Conservation (phyloP, 2,888 invertebrate species). For the Microctonus aethiopoides region DNA sequence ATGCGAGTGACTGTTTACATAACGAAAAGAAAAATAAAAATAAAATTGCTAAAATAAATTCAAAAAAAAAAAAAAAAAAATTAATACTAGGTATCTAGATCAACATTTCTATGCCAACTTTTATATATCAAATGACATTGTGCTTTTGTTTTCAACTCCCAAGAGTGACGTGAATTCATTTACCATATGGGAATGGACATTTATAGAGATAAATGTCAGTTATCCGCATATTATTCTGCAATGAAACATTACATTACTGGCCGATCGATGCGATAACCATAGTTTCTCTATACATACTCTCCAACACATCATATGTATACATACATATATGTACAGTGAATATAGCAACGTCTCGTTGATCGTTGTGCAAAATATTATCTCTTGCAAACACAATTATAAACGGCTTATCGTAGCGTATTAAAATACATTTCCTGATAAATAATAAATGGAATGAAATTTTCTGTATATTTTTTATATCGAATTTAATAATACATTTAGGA, state of each 20-base stretch:
- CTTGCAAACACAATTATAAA: constrained; percentile 8
- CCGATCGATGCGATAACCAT: constrained; percentile 23
- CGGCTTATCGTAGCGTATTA: not conserved
- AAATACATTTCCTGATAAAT: not conserved
- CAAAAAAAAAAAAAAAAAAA: constrained; percentile 10
- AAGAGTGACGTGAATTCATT: not conserved
- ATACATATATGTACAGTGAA: not conserved
- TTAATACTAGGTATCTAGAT: not conserved
- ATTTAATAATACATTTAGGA: not conserved
- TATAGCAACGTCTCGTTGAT: not conserved
- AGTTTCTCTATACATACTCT: not conserved
- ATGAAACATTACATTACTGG: constrained; percentile 5
- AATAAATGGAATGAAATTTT: not conserved
- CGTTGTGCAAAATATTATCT: not conserved
- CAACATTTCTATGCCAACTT: not conserved
- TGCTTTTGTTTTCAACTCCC: constrained; percentile 4
- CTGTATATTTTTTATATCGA: not conserved
- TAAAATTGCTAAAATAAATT: not conserved
- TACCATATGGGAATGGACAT: not conserved
- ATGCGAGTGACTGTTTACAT: not conserved
- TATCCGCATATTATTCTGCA: constrained; percentile 24
- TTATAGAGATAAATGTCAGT: constrained; percentile 33
- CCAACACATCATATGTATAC: not conserved
- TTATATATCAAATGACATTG: not conserved
- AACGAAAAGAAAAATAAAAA: not conserved